A percentile compares a stretch with the other conserved stretches of the same genome.
Conservation (phyloP, 2,113 vertebrate genomes). For the Pristiophorus japonicus region DNA sequence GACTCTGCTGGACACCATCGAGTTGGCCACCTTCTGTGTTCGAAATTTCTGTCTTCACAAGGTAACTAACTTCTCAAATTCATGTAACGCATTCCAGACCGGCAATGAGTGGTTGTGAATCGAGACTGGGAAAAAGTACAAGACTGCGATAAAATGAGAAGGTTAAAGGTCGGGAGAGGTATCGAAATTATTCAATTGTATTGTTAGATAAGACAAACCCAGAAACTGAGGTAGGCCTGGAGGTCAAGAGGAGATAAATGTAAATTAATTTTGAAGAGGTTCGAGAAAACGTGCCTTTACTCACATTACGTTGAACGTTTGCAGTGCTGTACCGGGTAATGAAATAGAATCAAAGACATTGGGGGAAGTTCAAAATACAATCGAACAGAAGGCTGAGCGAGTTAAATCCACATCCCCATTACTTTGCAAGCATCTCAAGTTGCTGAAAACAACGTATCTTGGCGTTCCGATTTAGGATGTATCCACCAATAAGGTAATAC, state of each 20-base stretch:
- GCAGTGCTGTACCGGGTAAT: too few relatives aligned
- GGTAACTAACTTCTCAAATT: conserved; percentile 54
- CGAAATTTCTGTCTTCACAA: conserved; percentile 94
- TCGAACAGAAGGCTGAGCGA: not conserved
- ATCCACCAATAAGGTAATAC: not conserved
- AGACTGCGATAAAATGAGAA: not conserved
- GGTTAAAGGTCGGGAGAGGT: not conserved
- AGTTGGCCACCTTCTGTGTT: conserved; percentile 90
- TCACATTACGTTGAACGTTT: not conserved
- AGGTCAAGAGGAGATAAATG: not conserved
- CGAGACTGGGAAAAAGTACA: too few relatives aligned
- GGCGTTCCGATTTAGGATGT: not conserved
- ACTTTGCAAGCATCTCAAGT: not conserved
- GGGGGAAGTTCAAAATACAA: not conserved
- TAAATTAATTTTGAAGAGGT: not conserved
- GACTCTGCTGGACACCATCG: conserved; percentile 87
- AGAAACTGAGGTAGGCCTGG: not conserved
- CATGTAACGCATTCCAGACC: not conserved
- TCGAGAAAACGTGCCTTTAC: not conserved
- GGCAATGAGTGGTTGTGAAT: not conserved
- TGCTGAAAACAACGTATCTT: not conserved
- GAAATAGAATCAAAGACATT: not conserved
- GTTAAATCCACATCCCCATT: not conserved
- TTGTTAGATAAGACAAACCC: not conserved
- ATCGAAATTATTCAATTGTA: not conserved